Conservation (phyloP, 2,888 invertebrate genomes). For the Archips xylosteana region DNA sequence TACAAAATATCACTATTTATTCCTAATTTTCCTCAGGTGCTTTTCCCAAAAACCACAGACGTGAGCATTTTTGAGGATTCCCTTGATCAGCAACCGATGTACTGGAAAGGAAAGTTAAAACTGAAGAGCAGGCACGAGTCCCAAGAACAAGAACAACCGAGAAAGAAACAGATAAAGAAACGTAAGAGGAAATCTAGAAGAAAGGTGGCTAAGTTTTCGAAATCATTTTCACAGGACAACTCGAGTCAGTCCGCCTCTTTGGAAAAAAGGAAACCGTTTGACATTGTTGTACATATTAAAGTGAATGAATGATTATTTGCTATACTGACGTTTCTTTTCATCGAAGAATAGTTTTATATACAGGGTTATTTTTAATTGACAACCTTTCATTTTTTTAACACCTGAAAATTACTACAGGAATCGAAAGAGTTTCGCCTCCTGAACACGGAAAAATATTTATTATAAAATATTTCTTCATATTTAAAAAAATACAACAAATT, state of each 20-base stretch:
- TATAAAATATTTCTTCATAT: too few relatives aligned
- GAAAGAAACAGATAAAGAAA: conserved; percentile 1
- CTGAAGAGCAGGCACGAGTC: conserved; percentile 14
- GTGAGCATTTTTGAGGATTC: background rate
- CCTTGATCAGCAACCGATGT: background rate
- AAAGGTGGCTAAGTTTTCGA: conserved; percentile 34
- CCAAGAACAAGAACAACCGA: conserved; percentile 20
- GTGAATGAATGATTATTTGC: conserved; percentile 54
- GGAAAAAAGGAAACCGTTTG: conserved; percentile 53
- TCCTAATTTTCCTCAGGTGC: background rate
- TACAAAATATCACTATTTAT: background rate
- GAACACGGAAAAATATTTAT: too few relatives aligned
- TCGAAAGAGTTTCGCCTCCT: too few relatives aligned
- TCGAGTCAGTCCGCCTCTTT: conserved; percentile 38
- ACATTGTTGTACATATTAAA: conserved; percentile 68
- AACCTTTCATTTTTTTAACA: too few relatives aligned
- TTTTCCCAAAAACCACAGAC: background rate
- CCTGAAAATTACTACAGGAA: too few relatives aligned
- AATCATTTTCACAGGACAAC: conserved; percentile 33
- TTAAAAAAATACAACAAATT: too few relatives aligned
- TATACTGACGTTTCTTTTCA: background rate
- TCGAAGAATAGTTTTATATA: too few relatives aligned
- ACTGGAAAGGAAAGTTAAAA: conserved; percentile 24
- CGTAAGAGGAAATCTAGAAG: conserved; percentile 32
- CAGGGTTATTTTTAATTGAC: too few relatives aligned